Evolutionary conservation across 2,888 invertebrate species (phyloP).

Genomic region (Pachycephus smyrnensis): DNA sequence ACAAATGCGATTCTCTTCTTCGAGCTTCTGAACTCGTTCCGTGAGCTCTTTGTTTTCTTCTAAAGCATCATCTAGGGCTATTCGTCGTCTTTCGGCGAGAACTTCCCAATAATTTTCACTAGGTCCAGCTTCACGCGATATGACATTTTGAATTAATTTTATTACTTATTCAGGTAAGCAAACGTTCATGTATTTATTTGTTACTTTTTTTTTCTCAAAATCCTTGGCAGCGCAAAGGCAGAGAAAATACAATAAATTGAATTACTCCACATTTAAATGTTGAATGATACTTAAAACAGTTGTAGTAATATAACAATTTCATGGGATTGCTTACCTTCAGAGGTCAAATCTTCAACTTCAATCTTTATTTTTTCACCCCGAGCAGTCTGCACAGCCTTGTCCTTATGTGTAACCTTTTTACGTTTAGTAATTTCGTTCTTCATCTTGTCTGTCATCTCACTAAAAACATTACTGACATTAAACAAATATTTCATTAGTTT

Average conservation of each 20-base stretch:
- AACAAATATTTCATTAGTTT: neutral
- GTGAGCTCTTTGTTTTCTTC: constrained; percentile 75
- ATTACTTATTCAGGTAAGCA: neutral
- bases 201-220: neutral
- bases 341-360: constrained; percentile 78
- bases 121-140: constrained; percentile 68
- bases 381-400: constrained; percentile 74
- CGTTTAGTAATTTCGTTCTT: constrained; percentile 40
- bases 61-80: constrained; percentile 79
- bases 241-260: neutral
- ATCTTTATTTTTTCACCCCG: constrained; percentile 70
- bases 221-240: neutral
- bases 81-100: constrained; percentile 79
- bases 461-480: constrained; percentile 31
- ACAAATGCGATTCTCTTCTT: constrained; percentile 76
- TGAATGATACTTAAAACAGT: no score
- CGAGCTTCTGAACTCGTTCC: constrained; percentile 69
- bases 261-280: neutral
- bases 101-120: constrained; percentile 83
- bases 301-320: neutral
- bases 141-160: neutral
- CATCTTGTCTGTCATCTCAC: constrained; percentile 48
- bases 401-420: constrained; percentile 59
- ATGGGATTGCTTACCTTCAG: constrained; percentile 65
- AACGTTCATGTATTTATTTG: neutral